Evolutionary conservation across 2,888 invertebrate species (phyloP).

Genomic region (Endomychus coccineus): DNA sequence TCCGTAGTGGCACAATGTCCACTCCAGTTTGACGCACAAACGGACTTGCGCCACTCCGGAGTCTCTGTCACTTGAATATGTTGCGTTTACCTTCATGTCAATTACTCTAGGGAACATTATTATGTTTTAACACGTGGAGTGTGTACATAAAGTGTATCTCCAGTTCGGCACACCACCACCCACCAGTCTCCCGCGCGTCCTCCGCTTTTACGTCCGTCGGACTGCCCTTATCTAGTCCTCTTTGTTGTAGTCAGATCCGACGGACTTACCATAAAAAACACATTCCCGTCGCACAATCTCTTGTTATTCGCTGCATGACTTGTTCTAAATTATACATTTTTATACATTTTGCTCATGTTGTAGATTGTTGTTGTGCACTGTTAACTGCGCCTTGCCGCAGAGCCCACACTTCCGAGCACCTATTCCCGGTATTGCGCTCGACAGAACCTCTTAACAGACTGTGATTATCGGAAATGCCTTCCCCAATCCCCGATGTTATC

Average conservation of each 20-base stretch:
- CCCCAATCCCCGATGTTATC: slow-evolving; percentile 38
- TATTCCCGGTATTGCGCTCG: slow-evolving; percentile 6
- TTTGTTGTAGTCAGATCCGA: neutral
- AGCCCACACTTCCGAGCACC: slow-evolving; percentile 38
- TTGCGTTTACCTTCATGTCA: slow-evolving; percentile 67
- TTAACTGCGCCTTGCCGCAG: slow-evolving; percentile 41
- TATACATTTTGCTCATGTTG: slow-evolving; percentile 43
- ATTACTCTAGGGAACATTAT: slow-evolving; percentile 76
- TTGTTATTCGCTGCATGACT: slow-evolving; percentile 39
- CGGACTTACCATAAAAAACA: neutral
- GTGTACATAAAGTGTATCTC: slow-evolving; percentile 17
- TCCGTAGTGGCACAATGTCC: no score
- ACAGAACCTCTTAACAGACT: slow-evolving; percentile 41
- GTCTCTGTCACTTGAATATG: slow-evolving; percentile 25
- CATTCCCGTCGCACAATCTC: slow-evolving; percentile 35
- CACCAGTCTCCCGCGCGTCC: slow-evolving; percentile 3
- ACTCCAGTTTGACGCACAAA: no score
- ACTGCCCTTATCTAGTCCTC: slow-evolving; percentile 5
- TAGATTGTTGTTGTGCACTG: slow-evolving; percentile 42
- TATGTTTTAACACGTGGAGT: slow-evolving; percentile 42
- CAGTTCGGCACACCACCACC: no score
- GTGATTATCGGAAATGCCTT: slow-evolving; percentile 49
- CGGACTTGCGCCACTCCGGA: no score
- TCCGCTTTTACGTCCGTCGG: slow-evolving; percentile 1
- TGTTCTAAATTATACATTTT: slow-evolving; percentile 39